Evolutionary conservation across 2,113 vertebrate genomes (phyloP).

Genomic region (Rhodinocichla rosea): DNA sequence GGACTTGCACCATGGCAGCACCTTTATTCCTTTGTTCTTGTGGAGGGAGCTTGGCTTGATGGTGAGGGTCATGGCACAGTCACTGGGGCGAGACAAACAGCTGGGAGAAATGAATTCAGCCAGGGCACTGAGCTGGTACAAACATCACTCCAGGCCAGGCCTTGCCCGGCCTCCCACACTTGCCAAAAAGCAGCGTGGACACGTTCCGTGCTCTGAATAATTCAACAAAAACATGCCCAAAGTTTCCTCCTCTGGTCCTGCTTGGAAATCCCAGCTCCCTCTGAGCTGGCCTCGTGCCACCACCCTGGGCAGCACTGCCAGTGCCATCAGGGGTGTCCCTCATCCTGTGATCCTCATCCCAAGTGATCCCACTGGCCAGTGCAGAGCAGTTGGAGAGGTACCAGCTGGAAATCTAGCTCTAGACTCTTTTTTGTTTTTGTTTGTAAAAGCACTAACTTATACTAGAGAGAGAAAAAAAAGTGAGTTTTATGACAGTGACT

Average conservation of each 20-base stretch:
- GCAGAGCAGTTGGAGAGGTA: background rate
- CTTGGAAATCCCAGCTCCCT: background rate
- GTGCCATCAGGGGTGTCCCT: background rate
- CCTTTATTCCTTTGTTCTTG: background rate
- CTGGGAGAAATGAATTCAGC: background rate
- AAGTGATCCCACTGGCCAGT: background rate
- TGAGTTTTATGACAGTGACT: background rate
- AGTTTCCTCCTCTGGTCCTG: background rate
- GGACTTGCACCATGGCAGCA: background rate
- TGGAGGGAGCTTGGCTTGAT: background rate
- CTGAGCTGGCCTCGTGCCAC: background rate
- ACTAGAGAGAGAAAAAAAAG: background rate
- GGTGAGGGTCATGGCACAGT: background rate
- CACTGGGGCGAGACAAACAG: background rate
- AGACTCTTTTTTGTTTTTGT: background rate
- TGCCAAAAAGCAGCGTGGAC: background rate
- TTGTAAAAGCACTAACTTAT: slow-evolving; percentile 53
- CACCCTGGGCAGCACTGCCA: background rate
- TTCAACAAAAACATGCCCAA: background rate
- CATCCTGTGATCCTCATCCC: background rate
- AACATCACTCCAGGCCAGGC: background rate
- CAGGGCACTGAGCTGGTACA: background rate
- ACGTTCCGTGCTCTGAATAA: slow-evolving; percentile 13
- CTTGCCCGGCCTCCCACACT: background rate
- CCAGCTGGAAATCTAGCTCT: background rate